phyloP scores from a whole-genome alignment of 2,888 invertebrate species.

The Herminia tarsipennalis region DNA sequence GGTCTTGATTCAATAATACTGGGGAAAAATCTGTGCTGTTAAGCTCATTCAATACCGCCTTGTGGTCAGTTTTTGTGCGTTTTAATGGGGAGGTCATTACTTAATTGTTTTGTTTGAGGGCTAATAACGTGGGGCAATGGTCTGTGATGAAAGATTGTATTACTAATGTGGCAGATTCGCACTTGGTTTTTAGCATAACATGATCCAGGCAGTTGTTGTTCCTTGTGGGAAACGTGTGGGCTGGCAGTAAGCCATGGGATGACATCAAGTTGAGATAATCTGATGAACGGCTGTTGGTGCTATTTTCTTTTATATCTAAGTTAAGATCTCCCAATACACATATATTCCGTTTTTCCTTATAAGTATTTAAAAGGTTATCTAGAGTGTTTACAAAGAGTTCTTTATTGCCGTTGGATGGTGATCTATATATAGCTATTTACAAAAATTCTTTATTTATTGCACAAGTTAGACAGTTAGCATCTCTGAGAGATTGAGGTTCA shows the following conservation, averaged over 20 bases:
- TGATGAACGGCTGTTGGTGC: background rate
- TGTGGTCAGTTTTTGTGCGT: no score
- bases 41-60: no score
- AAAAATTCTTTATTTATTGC: background rate
- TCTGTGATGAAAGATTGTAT: no score
- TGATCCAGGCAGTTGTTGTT: no score
- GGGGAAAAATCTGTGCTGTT: no score
- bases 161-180: no score
- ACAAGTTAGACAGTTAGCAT: background rate
- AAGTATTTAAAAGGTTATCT: background rate
- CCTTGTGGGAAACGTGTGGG: background rate
- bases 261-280: background rate
- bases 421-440: background rate
- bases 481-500: background rate
- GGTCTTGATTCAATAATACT: no score
- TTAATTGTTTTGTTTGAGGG: background rate
- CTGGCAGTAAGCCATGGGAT: background rate
- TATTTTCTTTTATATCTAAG: background rate
- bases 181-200: no score
- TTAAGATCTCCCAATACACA: background rate
- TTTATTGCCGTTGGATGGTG: background rate
- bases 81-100: no score
- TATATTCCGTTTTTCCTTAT: background rate
- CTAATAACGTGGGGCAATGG: no score
- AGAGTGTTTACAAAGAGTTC: background rate